These are phyloP conservation scores for Epinotia nisella DNA, from an alignment of 2,888 invertebrate genomes.

Conservation along the genomic window DNA sequence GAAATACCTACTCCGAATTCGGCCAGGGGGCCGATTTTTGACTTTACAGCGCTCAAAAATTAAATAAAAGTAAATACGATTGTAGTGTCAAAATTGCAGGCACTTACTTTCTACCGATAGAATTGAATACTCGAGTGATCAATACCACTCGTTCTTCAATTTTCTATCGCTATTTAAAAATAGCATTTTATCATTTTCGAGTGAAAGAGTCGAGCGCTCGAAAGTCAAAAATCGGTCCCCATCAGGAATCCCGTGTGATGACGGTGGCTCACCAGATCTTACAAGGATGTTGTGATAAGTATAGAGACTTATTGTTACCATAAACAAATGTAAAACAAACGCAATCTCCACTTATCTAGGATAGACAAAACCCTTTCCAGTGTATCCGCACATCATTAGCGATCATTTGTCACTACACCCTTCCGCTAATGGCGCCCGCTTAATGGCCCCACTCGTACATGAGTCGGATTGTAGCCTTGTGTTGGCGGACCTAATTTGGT, in stretches of 20 bases:
- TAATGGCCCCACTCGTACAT: slow-evolving; percentile 33
- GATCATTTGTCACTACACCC: slow-evolving; percentile 40
- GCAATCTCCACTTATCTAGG: slow-evolving; percentile 31
- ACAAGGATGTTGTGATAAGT: neutral
- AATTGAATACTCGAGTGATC: no score
- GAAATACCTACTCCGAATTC: no score
- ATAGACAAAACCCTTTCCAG: slow-evolving; percentile 34
- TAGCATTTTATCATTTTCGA: no score
- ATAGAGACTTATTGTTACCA: neutral
- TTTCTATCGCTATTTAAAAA: no score
- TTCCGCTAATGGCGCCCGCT: slow-evolving; percentile 36
- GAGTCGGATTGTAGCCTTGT: slow-evolving; percentile 31
- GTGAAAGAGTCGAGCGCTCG: no score
- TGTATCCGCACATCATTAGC: slow-evolving; percentile 38
- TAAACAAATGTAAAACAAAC: slow-evolving; percentile 29
- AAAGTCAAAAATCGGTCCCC: no score
- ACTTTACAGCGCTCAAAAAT: no score
- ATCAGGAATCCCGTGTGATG: neutral
- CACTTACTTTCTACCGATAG: no score
- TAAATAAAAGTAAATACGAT: no score
- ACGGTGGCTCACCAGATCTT: neutral
- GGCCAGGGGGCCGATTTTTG: no score
- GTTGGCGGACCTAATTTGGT: slow-evolving; percentile 23
- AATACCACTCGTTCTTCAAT: no score
- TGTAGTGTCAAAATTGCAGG: no score